Evolutionary conservation across 2,888 invertebrate genomes (phyloP).

Genomic region (Thysanoteuthis rhombus): DNA sequence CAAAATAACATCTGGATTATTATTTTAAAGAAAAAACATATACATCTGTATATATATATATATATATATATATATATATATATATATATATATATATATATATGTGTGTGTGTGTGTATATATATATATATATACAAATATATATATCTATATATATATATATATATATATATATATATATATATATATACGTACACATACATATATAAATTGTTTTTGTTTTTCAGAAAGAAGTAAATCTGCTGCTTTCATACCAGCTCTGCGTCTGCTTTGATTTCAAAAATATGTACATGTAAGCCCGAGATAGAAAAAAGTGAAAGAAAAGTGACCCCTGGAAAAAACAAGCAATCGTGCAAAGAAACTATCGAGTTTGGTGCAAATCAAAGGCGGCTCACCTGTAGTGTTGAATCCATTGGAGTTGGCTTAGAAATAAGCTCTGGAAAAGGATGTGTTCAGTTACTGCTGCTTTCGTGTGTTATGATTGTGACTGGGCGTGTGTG

Average conservation of each 20-base stretch:
- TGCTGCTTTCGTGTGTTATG: neutral
- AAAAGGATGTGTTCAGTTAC: neutral
- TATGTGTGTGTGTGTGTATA: too few relatives aligned
- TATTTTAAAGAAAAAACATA: too few relatives aligned
- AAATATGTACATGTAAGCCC: neutral
- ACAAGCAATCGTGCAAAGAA: neutral
- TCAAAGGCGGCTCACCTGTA: neutral
- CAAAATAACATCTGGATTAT: too few relatives aligned
- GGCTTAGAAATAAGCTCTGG: neutral
- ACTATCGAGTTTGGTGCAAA: neutral
- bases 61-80: too few relatives aligned
- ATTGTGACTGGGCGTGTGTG: neutral
- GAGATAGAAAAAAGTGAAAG: neutral
- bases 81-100: too few relatives aligned
- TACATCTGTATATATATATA: too few relatives aligned
- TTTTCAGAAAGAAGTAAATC: neutral
- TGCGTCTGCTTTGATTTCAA: neutral
- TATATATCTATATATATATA: too few relatives aligned
- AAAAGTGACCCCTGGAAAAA: neutral
- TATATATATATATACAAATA: too few relatives aligned
- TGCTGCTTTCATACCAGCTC: neutral
- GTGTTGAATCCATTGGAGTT: slow-evolving; percentile 12
- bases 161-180: too few relatives aligned
- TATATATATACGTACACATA: too few relatives aligned
- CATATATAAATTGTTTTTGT: too few relatives aligned